phyloP scores from a whole-genome alignment of 2,113 vertebrate species.

The Pelodiscus sinensis region DNA sequence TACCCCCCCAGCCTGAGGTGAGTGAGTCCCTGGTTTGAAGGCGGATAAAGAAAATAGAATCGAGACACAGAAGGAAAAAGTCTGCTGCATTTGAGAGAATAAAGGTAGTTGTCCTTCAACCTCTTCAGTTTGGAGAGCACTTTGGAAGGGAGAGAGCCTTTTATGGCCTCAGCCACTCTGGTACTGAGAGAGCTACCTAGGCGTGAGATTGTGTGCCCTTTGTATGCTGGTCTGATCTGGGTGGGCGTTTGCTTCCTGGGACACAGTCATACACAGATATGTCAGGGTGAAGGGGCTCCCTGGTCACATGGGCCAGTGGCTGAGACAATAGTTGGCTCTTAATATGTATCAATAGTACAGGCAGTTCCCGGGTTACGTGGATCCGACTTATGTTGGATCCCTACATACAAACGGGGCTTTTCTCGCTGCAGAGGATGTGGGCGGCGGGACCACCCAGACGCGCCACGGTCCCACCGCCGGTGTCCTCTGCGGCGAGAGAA shows the following conservation, averaged over 20 bases:
- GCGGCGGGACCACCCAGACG: too few species aligned
- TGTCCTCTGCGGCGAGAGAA: too few species aligned
- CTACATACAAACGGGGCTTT: too few species aligned
- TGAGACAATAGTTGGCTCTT: background rate
- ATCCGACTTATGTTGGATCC: too few species aligned
- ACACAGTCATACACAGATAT: background rate
- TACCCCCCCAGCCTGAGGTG: background rate
- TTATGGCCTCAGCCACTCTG: background rate
- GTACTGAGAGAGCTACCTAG: background rate
- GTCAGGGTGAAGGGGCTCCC: background rate
- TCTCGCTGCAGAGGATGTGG: too few species aligned
- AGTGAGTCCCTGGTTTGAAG: background rate
- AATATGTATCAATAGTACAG: background rate
- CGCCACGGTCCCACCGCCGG: too few species aligned
- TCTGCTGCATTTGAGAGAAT: background rate
- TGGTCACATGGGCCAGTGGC: background rate
- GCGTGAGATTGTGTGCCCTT: background rate
- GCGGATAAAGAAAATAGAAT: background rate
- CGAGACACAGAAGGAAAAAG: background rate
- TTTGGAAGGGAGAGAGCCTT: background rate
- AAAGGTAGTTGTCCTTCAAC: background rate
- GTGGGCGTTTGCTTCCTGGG: background rate
- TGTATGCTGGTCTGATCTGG: background rate
- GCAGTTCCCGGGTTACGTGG: too few species aligned
- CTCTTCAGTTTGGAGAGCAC: background rate